These are phyloP conservation scores for Chlamydotis undulata DNA, from an alignment of 2,113 vertebrate genomes.

Conservation along the genomic window DNA sequence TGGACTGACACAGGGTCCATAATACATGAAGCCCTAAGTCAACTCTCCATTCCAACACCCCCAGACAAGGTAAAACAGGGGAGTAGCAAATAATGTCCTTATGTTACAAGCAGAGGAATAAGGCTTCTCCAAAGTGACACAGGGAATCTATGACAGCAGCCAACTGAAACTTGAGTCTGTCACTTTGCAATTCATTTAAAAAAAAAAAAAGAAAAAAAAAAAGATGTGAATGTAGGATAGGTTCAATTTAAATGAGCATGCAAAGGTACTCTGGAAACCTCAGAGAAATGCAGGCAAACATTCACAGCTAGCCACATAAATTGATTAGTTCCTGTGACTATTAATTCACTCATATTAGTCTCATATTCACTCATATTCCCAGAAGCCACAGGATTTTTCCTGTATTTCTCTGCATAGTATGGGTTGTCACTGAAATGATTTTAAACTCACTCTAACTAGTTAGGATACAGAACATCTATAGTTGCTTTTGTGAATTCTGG, in stretches of 20 bases:
- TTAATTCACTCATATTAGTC: neutral
- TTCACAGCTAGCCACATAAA: neutral
- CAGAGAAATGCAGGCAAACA: neutral
- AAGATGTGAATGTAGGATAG: rapidly evolving
- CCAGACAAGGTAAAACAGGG: neutral
- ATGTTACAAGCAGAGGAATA: neutral
- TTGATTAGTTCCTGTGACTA: neutral
- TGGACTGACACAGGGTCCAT: neutral
- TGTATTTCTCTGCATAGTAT: neutral
- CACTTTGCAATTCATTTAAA: neutral
- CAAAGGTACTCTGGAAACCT: neutral
- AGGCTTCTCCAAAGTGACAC: neutral
- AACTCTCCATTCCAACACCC: neutral
- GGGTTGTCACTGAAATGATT: neutral
- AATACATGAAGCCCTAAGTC: neutral
- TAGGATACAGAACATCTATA: neutral
- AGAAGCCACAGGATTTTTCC: neutral
- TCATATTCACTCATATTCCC: neutral
- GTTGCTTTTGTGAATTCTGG: neutral
- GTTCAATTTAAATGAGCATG: neutral
- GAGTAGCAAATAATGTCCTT: neutral
- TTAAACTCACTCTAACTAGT: neutral
- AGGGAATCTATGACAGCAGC: neutral
- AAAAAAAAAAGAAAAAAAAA: neutral
- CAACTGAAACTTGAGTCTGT: neutral